Evolutionary conservation across 2,888 invertebrate genomes (phyloP).

Genomic region (Apomyelois bistriatella): DNA sequence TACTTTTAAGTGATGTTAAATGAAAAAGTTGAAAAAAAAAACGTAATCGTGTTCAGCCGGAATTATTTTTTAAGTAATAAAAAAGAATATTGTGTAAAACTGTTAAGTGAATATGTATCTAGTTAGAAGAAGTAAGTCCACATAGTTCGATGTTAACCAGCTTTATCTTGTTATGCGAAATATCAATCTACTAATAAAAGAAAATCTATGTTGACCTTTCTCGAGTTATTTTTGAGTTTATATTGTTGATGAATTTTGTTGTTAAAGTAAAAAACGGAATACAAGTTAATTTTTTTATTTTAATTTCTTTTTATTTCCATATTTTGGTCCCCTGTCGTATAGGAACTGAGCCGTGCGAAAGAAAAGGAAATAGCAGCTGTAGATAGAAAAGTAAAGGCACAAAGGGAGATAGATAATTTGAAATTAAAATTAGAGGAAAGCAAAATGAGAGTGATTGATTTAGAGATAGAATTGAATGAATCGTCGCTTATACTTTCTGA

Average conservation of each 20-base stretch:
- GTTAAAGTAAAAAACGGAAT: constrained; percentile 53
- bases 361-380: constrained; percentile 60
- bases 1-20: constrained; percentile 73
- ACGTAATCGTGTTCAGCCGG: constrained; percentile 75
- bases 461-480: constrained; percentile 76
- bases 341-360: constrained; percentile 65
- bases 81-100: constrained; percentile 68
- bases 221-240: constrained; percentile 63
- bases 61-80: constrained; percentile 72
- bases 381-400: constrained; percentile 52
- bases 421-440: constrained; percentile 62
- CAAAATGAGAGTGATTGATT: constrained; percentile 69
- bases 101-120: constrained; percentile 75
- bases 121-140: constrained; percentile 74
- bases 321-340: constrained; percentile 51
- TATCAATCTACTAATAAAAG: constrained; percentile 43
- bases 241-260: constrained; percentile 63
- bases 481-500: constrained; percentile 75
- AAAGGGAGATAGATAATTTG: constrained; percentile 54
- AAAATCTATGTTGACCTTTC: constrained; percentile 59
- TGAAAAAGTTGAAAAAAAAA: constrained; percentile 36
- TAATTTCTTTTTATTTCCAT: constrained; percentile 53
- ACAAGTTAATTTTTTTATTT: constrained; percentile 44
- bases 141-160: constrained; percentile 67
- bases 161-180: constrained; percentile 71